Evolutionary conservation across 2,888 invertebrate genomes (phyloP).

Genomic region (Nesidiocoris tenuis): DNA sequence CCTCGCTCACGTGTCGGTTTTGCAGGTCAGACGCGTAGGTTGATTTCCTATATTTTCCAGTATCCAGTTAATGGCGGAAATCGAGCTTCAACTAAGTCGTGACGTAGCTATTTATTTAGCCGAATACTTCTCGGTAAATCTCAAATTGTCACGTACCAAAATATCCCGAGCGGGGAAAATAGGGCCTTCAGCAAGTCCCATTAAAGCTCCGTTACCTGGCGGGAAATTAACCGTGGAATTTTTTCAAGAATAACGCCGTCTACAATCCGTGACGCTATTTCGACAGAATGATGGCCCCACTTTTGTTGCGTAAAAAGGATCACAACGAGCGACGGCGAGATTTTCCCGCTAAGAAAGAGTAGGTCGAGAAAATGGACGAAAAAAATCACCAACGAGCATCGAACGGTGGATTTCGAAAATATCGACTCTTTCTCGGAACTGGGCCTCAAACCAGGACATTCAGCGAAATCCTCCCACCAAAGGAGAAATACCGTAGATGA

Average conservation of each 20-base stretch:
- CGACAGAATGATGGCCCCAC: not conserved
- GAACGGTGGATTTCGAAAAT: not conserved
- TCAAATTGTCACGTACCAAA: no score
- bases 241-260: not conserved
- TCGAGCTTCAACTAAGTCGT: no score
- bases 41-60: not conserved
- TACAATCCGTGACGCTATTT: not conserved
- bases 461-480: not conserved
- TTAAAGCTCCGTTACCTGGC: no score
- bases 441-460: not conserved
- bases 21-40: not conserved
- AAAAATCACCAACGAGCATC: not conserved
- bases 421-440: not conserved
- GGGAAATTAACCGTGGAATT: no score
- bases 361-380: not conserved
- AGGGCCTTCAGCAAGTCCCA: no score
- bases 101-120: no score
- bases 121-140: no score
- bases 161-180: no score
- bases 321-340: not conserved
- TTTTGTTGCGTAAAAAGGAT: not conserved
- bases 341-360: not conserved
- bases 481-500: no score
- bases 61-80: no score
- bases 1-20: not conserved